A percentile compares a stretch with the other conserved stretches of the same genome.
These are phyloP conservation scores for Delphinus delphis DNA, from an alignment of 2,113 vertebrate species.

Conservation along the genomic window DNA sequence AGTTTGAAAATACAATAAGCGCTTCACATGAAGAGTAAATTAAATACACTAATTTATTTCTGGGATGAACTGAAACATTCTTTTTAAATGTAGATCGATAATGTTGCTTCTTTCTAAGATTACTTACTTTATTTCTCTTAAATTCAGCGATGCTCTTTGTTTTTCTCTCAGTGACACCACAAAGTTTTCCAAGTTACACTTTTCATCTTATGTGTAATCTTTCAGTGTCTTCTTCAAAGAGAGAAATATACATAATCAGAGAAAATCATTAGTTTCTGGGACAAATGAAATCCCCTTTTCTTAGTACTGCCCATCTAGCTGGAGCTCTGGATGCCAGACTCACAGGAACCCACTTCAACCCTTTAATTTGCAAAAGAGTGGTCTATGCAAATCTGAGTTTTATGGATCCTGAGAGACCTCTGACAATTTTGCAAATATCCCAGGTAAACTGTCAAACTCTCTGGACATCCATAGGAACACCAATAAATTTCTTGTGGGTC, in stretches of 20 bases:
- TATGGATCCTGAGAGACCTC: neutral
- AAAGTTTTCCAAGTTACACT: neutral
- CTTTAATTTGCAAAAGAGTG: constrained; percentile 31
- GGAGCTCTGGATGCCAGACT: neutral
- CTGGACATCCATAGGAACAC: constrained; percentile 8
- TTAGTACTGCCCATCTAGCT: neutral
- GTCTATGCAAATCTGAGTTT: constrained; percentile 42
- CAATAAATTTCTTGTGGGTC: constrained; percentile 42
- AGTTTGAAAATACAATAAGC: neutral
- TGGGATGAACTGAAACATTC: neutral
- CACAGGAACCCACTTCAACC: neutral
- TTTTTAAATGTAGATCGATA: neutral
- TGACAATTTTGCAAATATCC: constrained; percentile 39
- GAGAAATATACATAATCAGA: neutral
- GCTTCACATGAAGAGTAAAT: neutral
- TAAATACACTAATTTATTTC: neutral
- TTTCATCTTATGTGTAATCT: neutral
- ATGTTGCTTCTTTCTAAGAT: neutral
- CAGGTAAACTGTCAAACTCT: constrained; percentile 55
- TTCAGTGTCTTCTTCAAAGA: neutral
- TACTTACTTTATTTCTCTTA: neutral
- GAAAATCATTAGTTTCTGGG: neutral
- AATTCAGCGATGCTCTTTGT: neutral
- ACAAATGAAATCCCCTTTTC: neutral
- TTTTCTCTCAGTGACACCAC: constrained; percentile 2